Base-by-base conservation (phyloP, 2,113 vertebrate species). In the Sceloporus undulatus region DNA sequence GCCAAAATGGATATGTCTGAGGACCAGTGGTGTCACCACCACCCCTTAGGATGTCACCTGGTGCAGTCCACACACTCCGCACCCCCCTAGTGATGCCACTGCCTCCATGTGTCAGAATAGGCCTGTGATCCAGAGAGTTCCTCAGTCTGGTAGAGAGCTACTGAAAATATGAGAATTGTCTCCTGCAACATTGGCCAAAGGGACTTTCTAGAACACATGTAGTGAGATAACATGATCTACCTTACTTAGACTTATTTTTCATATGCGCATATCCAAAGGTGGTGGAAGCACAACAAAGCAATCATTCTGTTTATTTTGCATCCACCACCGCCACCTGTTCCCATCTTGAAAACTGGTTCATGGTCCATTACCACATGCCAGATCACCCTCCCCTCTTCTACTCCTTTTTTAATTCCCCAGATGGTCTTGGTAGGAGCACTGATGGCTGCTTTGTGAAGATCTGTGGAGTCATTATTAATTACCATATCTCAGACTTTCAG, bases 371-470 rank as follows among this genome's bases (percentile, higher is more conserved):
- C 25, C 23, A 29, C 71, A 75, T 34, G 84, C 71, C 34, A 77
- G 25, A 42, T 75, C 25, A 52, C 70, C n/a, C n/a, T 9, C 19
- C 65, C 65, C 21, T 66, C 65, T 48, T 48, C 65, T 23, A 66
- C 59, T 5, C 27, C 38, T 25, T 66, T 42, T 48, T 48, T 48
- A 48, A 9, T n/a, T 65, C 38, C 73, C 54, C 38, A 76, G 34
- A 85, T 77, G 84, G 56, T 77, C 34, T 77, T 76, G 73, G 74
- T 25, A 65, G 34, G 52, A 0, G 5, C 74, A 38, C 79, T 0
- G 1, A 80, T 91, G 92, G 84, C 90, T 92, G 88, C 89, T 92
- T 95, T 87, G 88, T 88, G 83, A 90, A 91, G 91, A 93, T 91
- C 91, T 79, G 71, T 87, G 94, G 92, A 91, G 80, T 90, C 88